A percentile compares a stretch with the other conserved stretches of the same genome.
These are phyloP conservation scores for Nothobranchius furzeri DNA, from an alignment of 2,113 vertebrate genomes.

Conservation along the genomic window DNA sequence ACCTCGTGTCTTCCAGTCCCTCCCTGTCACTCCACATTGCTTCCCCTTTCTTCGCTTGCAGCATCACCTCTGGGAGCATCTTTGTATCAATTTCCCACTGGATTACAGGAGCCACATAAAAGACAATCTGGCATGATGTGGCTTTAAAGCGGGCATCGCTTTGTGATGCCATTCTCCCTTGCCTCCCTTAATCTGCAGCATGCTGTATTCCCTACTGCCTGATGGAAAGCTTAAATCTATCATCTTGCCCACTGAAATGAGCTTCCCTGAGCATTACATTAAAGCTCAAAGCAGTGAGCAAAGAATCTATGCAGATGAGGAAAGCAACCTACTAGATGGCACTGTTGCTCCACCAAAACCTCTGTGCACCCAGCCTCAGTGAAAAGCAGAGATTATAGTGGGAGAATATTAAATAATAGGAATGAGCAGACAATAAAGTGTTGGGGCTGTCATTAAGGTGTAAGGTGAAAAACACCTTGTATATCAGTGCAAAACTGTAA, in stretches of 20 bases:
- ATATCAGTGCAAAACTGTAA: conserved; percentile 52
- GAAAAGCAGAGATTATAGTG: conserved; percentile 43
- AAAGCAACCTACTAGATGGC: conserved; percentile 78
- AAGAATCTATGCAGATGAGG: conserved; percentile 9
- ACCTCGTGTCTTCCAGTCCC: conserved; percentile 63
- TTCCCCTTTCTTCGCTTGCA: conserved; percentile 45
- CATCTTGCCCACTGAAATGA: conserved; percentile 72
- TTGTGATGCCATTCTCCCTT: conserved; percentile 63
- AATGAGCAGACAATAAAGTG: conserved; percentile 48
- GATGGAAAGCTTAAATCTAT: conserved; percentile 78
- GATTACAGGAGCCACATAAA: conserved; percentile 73
- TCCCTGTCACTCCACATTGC: conserved; percentile 71
- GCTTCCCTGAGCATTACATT: conserved; percentile 71
- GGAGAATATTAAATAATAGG: conserved; percentile 51
- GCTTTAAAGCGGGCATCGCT: conserved; percentile 68
- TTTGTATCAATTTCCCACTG: conserved; percentile 75
- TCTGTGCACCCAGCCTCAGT: conserved; percentile 2
- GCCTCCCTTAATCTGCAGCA: conserved; percentile 68
- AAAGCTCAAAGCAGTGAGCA: conserved; percentile 60
- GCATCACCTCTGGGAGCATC: conserved; percentile 66
- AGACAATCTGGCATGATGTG: conserved; percentile 73
- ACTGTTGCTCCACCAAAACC: conserved; percentile 74
- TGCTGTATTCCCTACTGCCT: conserved; percentile 73
- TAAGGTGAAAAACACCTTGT: conserved; percentile 34
- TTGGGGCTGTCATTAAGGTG: conserved; percentile 45